Conservation (phyloP, 2,888 invertebrate genomes). For the Leucophora obtusa region DNA sequence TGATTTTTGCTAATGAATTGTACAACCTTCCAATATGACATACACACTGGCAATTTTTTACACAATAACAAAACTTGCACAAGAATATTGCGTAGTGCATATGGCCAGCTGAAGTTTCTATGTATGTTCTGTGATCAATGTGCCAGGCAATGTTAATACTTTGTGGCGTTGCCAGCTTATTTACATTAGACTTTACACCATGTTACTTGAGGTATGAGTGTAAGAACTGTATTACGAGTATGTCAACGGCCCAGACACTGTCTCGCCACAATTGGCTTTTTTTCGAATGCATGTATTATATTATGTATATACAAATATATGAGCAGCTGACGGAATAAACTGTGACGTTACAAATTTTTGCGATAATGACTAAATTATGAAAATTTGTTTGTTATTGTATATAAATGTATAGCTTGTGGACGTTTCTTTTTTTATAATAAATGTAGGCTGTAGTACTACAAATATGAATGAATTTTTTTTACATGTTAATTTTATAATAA, state of each 20-base stretch:
- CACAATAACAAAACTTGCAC: too few species aligned
- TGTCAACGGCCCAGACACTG: constrained; percentile 64
- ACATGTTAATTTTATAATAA: constrained; percentile 1
- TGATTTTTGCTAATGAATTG: too few species aligned
- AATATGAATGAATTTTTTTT: constrained; percentile 44
- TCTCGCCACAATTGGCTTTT: constrained; percentile 56
- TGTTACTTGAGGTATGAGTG: constrained; percentile 5
- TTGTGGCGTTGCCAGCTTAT: too few species aligned
- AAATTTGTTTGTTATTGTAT: constrained; percentile 17
- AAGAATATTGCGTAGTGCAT: too few species aligned
- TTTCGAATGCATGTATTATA: constrained; percentile 28
- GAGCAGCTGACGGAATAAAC: constrained; percentile 61
- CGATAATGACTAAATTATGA: constrained; percentile 59
- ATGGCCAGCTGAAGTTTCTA: too few species aligned
- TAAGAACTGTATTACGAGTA: constrained; percentile 23
- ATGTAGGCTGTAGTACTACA: constrained; percentile 38
- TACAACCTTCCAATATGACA: too few species aligned
- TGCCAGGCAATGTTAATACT: too few species aligned
- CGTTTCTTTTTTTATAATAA: constrained; percentile 20
- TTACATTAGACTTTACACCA: not conserved
- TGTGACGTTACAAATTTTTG: constrained; percentile 60
- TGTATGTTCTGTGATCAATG: too few species aligned
- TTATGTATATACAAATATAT: constrained; percentile 19
- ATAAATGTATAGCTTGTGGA: not conserved
- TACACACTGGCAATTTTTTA: too few species aligned